These are phyloP conservation scores for Hormaphis cornu DNA, from an alignment of 1,140 invertebrate species.

Conservation along the genomic window DNA sequence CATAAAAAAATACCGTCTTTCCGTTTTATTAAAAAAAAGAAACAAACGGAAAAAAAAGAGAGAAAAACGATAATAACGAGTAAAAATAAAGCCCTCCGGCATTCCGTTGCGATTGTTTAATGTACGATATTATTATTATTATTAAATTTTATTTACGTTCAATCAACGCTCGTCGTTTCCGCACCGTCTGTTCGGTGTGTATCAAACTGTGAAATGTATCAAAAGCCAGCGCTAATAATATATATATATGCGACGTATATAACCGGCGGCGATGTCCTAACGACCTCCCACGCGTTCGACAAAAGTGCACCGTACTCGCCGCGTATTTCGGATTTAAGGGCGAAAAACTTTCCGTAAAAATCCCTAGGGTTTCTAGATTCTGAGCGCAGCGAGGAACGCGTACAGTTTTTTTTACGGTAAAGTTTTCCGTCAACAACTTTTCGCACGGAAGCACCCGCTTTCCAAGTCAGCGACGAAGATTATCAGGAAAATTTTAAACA, in stretches of 20 bases:
- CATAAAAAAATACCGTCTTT: background rate
- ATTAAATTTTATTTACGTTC: slow-evolving; percentile 29
- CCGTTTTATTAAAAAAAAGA: slow-evolving; percentile 16
- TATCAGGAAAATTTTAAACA: no score
- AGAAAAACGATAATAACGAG: background rate
- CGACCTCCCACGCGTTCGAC: no score
- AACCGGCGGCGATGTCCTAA: background rate
- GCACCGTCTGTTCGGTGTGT: background rate
- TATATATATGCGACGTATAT: no score
- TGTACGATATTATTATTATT: slow-evolving; percentile 13
- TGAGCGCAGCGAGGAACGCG: no score
- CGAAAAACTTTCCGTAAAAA: no score
- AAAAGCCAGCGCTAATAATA: background rate
- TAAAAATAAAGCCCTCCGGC: slow-evolving; percentile 20
- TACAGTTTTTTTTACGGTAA: no score
- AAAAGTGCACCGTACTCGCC: no score
- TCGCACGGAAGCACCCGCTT: no score
- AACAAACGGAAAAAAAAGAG: slow-evolving; percentile 34
- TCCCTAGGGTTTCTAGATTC: no score
- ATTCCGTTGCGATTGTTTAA: background rate
- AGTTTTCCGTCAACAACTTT: no score
- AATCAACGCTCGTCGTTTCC: slow-evolving; percentile 2
- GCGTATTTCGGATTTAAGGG: no score
- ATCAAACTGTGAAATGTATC: slow-evolving; percentile 19
- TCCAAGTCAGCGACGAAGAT: no score